These are phyloP conservation scores for Megastigmus dorsalis DNA, from an alignment of 2,888 invertebrate species.

Conservation along the genomic window DNA sequence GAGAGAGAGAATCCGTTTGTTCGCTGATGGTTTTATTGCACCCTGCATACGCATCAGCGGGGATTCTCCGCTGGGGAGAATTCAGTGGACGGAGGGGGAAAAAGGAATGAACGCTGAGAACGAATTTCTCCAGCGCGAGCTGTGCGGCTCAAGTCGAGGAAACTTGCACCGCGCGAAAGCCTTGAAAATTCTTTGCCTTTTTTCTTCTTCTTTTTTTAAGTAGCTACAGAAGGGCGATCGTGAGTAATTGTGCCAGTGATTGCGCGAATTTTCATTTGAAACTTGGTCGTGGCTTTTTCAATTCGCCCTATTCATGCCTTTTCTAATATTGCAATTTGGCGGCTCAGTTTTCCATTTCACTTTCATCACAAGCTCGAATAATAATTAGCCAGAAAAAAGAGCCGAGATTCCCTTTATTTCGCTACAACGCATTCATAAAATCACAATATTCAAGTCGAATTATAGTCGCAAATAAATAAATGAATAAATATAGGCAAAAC, in stretches of 20 bases:
- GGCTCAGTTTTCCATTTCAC: too few relatives aligned
- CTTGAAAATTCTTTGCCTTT: constrained; percentile 31
- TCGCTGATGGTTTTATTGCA: constrained; percentile 51
- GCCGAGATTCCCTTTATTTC: not conserved
- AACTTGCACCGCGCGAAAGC: constrained; percentile 38
- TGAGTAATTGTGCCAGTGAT: constrained; percentile 9
- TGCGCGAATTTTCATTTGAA: constrained; percentile 21
- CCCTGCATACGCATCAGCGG: constrained; percentile 50
- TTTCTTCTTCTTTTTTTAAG: too few relatives aligned
- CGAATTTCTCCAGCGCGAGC: not conserved
- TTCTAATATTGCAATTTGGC: too few relatives aligned
- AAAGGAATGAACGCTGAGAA: not conserved
- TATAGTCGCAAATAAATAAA: constrained; percentile 6
- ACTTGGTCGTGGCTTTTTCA: too few relatives aligned
- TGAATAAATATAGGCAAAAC: not conserved
- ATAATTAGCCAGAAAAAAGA: not conserved
- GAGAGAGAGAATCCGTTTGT: constrained; percentile 46
- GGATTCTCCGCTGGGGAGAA: constrained; percentile 31
- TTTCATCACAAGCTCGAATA: too few relatives aligned
- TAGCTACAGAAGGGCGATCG: constrained; percentile 1
- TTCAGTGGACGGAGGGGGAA: not conserved
- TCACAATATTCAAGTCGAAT: not conserved
- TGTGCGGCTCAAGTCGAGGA: constrained; percentile 3
- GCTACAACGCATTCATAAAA: not conserved
- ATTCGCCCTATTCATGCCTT: too few relatives aligned